Percentiles rank a stretch among this genome's conserved stretches.
phyloP scores from a whole-genome alignment of 1,140 invertebrate species.

The Metopolophium dirhodum region DNA sequence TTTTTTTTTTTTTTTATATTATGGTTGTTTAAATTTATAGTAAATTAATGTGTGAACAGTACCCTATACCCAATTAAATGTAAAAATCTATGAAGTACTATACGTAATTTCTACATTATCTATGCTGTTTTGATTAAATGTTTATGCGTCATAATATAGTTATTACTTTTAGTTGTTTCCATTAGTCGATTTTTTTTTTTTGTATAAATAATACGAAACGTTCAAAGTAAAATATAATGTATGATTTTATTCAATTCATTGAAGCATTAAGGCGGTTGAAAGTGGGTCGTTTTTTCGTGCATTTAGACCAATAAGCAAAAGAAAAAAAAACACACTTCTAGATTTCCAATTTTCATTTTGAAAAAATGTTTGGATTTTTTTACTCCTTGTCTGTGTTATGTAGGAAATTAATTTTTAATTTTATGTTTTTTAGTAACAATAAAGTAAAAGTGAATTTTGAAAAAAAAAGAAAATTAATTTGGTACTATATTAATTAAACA shows the following conservation, averaged over 20 bases:
- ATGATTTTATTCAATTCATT: not conserved
- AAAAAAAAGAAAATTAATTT: too few species aligned
- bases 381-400: too few species aligned
- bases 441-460: too few species aligned
- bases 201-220: not conserved
- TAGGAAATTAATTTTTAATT: too few species aligned
- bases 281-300: too few species aligned
- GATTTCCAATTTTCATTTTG: too few species aligned
- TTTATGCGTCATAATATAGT: not conserved
- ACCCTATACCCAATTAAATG: not conserved
- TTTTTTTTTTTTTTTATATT: not conserved
- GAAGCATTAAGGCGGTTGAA: too few species aligned
- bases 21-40: not conserved
- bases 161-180: not conserved
- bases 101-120: not conserved
- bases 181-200: not conserved
- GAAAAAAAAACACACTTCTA: too few species aligned
- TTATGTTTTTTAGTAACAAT: too few species aligned
- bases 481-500: too few species aligned
- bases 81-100: not conserved
- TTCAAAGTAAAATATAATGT: not conserved
- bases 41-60: not conserved
- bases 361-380: too few species aligned
- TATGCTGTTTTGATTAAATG: not conserved
- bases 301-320: too few species aligned